Conservation (phyloP, 2,113 vertebrate genomes). For the Hemicordylus capensis region DNA sequence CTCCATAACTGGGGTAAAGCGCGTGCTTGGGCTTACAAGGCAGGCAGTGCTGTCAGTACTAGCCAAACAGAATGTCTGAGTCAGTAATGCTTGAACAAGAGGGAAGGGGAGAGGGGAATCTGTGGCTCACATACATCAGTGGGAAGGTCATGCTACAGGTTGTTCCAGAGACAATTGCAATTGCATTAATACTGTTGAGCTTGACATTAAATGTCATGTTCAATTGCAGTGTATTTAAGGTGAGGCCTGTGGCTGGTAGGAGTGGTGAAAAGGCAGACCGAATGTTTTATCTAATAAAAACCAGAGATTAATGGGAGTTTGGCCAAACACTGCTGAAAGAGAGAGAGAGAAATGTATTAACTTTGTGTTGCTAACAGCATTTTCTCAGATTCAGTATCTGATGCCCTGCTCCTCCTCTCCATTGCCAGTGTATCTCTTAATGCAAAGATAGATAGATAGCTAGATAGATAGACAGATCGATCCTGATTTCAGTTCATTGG, state of each 20-base stretch:
- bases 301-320: slow-evolving; percentile 46
- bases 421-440: neutral
- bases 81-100: neutral
- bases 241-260: slow-evolving; percentile 49
- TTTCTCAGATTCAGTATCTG: slow-evolving; percentile 10
- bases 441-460: neutral
- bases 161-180: slow-evolving; percentile 40
- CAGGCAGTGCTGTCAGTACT: neutral
- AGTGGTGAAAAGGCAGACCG: slow-evolving; percentile 57
- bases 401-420: neutral
- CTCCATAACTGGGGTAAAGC: too few relatives aligned
- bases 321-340: slow-evolving; percentile 44
- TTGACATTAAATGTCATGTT: slow-evolving; percentile 60
- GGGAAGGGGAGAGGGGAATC: neutral
- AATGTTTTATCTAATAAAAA: slow-evolving; percentile 69
- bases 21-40: too few relatives aligned
- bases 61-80: neutral
- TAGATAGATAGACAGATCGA: neutral
- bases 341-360: slow-evolving; percentile 23
- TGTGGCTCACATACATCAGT: neutral
- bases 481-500: neutral
- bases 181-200: slow-evolving; percentile 55
- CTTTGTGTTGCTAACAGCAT: slow-evolving; percentile 4
- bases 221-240: slow-evolving; percentile 56
- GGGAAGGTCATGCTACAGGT: slow-evolving; percentile 35